Evolutionary conservation across 2,797 vertebrate species (phyloP), one percentile per base, ranked within the genome.

Genomic region (Chloroceryle amazona): DNA sequence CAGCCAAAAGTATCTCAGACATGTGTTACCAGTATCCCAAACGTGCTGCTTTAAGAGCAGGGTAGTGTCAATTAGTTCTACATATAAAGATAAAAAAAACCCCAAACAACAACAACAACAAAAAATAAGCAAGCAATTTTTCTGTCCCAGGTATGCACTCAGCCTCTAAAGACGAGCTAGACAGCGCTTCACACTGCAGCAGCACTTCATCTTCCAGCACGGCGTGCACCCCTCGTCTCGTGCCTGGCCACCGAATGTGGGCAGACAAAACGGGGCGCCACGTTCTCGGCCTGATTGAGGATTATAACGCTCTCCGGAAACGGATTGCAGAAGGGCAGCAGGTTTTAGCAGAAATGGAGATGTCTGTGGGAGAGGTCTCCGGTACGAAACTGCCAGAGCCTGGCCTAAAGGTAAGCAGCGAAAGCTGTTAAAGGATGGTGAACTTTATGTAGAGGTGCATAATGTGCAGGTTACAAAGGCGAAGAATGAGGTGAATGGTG

Each of bases 271-370:
- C 87, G 1, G 99, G 99, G 3, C 98, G 97, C 17, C 99, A 99
- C 0, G 88, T 99, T 41, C 96, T 99, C 42, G 99, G 99, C 6
- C 97, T 99, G 87, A 97, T 99, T 0, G 99, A 99, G 94, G 99
- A 99, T 97, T 99, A 99, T 41, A 98, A 98, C 2, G 99, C 99
- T 18, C 98, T 99, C 35, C 97, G 98, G 72, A 99, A 98, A 55
- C 99, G 99, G 93, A 99, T 99, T 86, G 95, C 96, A 2, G 99
- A 99, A 88, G 99, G 99, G 7, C 98, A 98, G 49, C 98, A 97
- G 72, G 97, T 99, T 80, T 97, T 99, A 6, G 93, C 70, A 21
- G 93, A 97, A 92, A 98, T 99, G 98, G 98, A 99, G 76, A 3
- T 91, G 29, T 98, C 98, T 13, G 96, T 99, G 76, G 98, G 98